These are phyloP conservation scores for Platichthys flesus DNA, from an alignment of 2,113 vertebrate genomes.

Conservation along the genomic window DNA sequence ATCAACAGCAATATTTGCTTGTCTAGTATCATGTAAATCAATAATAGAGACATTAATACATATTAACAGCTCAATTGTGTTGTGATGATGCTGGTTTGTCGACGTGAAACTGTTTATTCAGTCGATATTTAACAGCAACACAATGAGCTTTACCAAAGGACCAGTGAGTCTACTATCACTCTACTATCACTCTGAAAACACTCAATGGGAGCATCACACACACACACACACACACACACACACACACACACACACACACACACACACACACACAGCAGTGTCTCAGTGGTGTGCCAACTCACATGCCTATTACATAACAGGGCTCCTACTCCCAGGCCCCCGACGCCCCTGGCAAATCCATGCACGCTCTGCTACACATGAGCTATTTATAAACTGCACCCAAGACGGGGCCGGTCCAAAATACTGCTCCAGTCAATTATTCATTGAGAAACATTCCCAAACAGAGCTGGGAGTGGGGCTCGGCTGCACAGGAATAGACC, in stretches of 20 bases:
- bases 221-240: not conserved
- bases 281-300: conserved; percentile 74
- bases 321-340: conserved; percentile 69
- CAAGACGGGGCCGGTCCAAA: conserved; percentile 73
- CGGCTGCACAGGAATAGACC: conserved; percentile 61
- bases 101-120: not conserved
- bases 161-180: conserved; percentile 57
- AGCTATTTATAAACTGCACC: conserved; percentile 79
- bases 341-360: conserved; percentile 74
- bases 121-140: conserved; percentile 4
- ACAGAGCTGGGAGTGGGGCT: conserved; percentile 48
- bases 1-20: not conserved
- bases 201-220: conserved; percentile 65
- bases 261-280: conserved; percentile 67
- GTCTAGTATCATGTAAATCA: not conserved
- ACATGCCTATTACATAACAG: conserved; percentile 84
- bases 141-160: conserved; percentile 54
- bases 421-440: conserved; percentile 78
- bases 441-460: conserved; percentile 79
- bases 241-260: not conserved
- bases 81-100: not conserved
- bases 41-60: not conserved
- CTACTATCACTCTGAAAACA: conserved; percentile 64
- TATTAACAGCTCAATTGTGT: not conserved
- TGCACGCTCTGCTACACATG: conserved; percentile 79